Conservation (phyloP, 1,140 invertebrate genomes). For the Tetranychus cinnabarinus region DNA sequence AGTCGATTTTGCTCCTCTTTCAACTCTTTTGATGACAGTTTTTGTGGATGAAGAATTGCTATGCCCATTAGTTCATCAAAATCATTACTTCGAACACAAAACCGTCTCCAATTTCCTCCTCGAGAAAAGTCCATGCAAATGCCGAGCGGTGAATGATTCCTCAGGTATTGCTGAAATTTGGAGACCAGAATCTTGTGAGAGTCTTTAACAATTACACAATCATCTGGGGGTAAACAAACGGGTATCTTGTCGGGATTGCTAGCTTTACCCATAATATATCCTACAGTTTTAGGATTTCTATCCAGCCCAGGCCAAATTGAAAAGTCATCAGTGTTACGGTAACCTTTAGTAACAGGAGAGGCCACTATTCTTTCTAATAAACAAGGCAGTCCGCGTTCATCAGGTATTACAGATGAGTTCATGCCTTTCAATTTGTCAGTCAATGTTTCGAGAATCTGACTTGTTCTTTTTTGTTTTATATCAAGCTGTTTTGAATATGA, state of each 20-base stretch:
- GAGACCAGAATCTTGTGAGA: conserved; percentile 19
- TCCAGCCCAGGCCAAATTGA: conserved; percentile 21
- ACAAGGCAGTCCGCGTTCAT: conserved; percentile 9
- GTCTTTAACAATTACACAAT: conserved; percentile 19
- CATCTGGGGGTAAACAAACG: conserved; percentile 18
- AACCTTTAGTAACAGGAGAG: conserved; percentile 19
- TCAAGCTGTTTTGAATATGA: conserved; percentile 5
- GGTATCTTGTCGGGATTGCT: conserved; percentile 13
- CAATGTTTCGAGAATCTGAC: conserved; percentile 2
- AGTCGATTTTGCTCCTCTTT: conserved; percentile 37
- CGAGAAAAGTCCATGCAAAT: conserved; percentile 22
- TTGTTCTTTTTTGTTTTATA: conserved; percentile 5
- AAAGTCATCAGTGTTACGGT: conserved; percentile 28
- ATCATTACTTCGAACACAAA: conserved; percentile 44
- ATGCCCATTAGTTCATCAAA: conserved; percentile 48
- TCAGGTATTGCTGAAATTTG: conserved; percentile 16
- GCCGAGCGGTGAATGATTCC: conserved; percentile 6
- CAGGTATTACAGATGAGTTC: not conserved
- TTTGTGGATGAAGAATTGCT: conserved; percentile 37
- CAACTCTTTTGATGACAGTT: conserved; percentile 33
- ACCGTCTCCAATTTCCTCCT: conserved; percentile 60
- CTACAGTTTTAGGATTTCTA: conserved; percentile 24
- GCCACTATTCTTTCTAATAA: conserved; percentile 6
- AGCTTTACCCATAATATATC: conserved; percentile 20
- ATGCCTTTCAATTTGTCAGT: conserved; percentile 3